Evolutionary conservation across 1,140 invertebrate species (phyloP), one percentile per base, ranked within the genome.

Genomic region (Dendrolimus punctatus): DNA sequence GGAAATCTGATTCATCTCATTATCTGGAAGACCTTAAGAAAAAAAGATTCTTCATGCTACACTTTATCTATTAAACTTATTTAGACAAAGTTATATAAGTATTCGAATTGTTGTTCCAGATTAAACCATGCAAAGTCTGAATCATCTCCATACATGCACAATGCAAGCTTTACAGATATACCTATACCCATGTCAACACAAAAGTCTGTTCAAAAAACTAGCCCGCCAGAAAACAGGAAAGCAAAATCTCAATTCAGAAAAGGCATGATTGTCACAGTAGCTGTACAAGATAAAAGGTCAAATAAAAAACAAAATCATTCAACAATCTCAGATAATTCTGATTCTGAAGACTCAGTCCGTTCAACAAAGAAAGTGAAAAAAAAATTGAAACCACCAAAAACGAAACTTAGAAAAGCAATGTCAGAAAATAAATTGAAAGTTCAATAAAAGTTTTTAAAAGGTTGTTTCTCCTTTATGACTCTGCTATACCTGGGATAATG

Each of bases 261-360:
- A 65, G 79, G 87, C 55, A 89, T 89, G n/a, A 80, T 89, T 61
- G 89, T 91, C 4, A 85, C 89, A 9, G 90, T 89, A 10, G 89
- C 88, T 6, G 80, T 90, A 46, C 85, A 88, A 63, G 77, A 64
- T 5, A 85, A 79, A 44, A 85, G 81, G 40, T 38, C 7, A 9
- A 48, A 38, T n/a, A 6, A 8, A 10, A 54, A 48, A 42, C 39
- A 8, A 23, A 54, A 5, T 10, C 47, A 37, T 8, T 46, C 38
- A 49, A 66, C 76, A 23, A 65, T 80, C 5, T 81, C 81, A 46
- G 87, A 90, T 39, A 84, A 87, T 60, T 88, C 86, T 2, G 89
- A 89, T 53, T 88, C 88, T 4, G 89, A 89, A 45, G 88, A 89
- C 51, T 87, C 79, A 52, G 71, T 82, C 38, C 79, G 83, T 54